Percentiles rank a stretch among this genome's conserved stretches.
Conservation (phyloP, 2,113 vertebrate genomes). For the Tachuris rubrigastra region DNA sequence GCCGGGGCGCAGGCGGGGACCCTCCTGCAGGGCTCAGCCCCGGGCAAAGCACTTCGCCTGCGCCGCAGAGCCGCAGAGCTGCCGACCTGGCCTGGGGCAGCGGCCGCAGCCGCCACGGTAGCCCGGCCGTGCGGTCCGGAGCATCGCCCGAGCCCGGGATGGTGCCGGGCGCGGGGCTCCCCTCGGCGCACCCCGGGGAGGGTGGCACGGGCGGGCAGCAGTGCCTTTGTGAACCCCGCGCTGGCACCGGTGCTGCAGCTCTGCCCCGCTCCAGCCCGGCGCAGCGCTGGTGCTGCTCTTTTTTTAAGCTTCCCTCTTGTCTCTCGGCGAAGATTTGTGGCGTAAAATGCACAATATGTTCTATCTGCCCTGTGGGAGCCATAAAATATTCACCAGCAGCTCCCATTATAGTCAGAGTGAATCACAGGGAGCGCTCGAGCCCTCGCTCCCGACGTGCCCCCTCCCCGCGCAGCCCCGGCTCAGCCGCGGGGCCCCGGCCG, state of each 20-base stretch:
- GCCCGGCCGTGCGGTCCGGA: not conserved
- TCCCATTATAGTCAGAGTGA: conserved; percentile 70
- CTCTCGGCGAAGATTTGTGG: conserved; percentile 65
- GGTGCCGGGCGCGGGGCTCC: accelerated
- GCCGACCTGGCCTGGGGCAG: not conserved
- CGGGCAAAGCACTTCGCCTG: conserved; percentile 61
- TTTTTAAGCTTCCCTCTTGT: conserved; percentile 50
- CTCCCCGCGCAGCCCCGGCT: accelerated
- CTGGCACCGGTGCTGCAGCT: not conserved
- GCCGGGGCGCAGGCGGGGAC: not conserved
- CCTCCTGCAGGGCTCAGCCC: conserved; percentile 27
- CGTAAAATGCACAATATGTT: conserved; percentile 75
- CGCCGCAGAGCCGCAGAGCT: conserved; percentile 34
- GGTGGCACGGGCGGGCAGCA: not conserved
- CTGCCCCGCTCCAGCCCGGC: not conserved
- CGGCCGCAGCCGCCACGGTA: not conserved
- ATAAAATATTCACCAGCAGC: conserved; percentile 75
- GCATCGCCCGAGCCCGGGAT: accelerated
- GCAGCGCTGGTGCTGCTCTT: not conserved
- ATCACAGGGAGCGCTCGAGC: conserved; percentile 26
- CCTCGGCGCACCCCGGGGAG: accelerated
- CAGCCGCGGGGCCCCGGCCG: not conserved
- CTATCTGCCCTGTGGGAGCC: conserved; percentile 72
- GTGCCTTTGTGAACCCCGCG: accelerated
- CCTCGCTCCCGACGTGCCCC: not conserved